Base-by-base conservation (phyloP, 2,113 vertebrate genomes). In the Abramis brama region DNA sequence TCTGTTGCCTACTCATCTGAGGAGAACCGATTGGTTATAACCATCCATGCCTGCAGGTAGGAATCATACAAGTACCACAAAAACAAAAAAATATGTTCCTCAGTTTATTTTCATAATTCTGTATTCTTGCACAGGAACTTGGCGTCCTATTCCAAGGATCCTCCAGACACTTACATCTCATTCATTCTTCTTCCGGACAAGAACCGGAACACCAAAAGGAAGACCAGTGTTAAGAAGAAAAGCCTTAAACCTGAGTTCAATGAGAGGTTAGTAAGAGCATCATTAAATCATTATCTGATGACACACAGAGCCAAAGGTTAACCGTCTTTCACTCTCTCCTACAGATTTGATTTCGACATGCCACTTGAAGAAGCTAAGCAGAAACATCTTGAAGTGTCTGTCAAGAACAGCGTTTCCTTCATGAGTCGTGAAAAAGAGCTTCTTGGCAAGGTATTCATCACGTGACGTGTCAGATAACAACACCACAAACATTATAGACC, bases 291-390 rank as follows among this genome's bases (percentile, higher is more conserved):
- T 21, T 30, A 2, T 12, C 10, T 36, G 19, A 33, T 17, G 47
- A 76, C n/a, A 25, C n/a, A 6, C 9, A 45, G 45, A 75, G 30
- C 3, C 1, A 1, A 66, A 45, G 68, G 77, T 55, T 52, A 25
- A 17, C 11, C 52, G 74, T 75, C 73, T 43, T 75, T 45, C 6
- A 47, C 36, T 70, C 7, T 84, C 30, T 57, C 71, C 77, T 83
- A 30, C 79, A 98, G 97, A 91, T 97, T 98, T 88, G 97, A 98
- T 85, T 97, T 97, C 94, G 96, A 96, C n/a, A 81, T 98, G 73
- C 88, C 96, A 55, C 85, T 95, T 2, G 96, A 97, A 71, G 97
- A 98, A 82, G 95, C 93, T 30, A 84, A 85, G 0, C 94, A 94
- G 87, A 94, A 94, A 82, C 95, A 91, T 90, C 92, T 98, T 87